phyloP scores from a whole-genome alignment of 2,113 vertebrate species.

The Melanerpes aurifrons region DNA sequence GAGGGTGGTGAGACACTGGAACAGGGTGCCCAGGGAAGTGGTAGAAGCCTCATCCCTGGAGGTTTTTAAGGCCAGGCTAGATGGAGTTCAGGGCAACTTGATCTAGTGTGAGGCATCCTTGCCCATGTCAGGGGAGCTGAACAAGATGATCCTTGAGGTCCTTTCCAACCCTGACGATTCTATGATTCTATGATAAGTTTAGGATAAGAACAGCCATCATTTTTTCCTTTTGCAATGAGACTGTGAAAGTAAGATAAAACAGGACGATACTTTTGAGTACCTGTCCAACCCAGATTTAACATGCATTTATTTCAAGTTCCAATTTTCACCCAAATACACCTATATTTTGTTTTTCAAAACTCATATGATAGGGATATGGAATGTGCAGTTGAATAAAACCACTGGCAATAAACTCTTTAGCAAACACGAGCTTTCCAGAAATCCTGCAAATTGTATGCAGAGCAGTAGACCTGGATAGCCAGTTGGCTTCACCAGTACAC shows the following conservation, averaged over 20 bases:
- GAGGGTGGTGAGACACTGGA: too few relatives aligned
- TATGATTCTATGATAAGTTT: background rate
- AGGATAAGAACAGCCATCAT: background rate
- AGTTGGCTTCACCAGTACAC: slow-evolving; percentile 23
- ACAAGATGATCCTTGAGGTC: too few relatives aligned
- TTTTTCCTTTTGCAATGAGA: background rate
- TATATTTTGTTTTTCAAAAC: background rate
- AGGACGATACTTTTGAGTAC: background rate
- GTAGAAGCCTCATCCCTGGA: too few relatives aligned
- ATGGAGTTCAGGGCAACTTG: too few relatives aligned
- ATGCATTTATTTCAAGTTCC: background rate
- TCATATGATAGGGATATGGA: background rate
- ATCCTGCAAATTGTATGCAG: background rate
- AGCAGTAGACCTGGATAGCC: background rate
- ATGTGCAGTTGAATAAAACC: background rate
- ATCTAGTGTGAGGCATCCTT: too few relatives aligned
- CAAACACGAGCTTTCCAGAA: background rate
- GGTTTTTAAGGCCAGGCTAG: too few relatives aligned
- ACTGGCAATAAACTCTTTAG: background rate
- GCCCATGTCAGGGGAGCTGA: too few relatives aligned
- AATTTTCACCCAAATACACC: background rate
- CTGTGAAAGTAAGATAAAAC: background rate
- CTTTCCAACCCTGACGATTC: too few relatives aligned
- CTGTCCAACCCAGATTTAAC: background rate
- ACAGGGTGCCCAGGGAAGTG: too few relatives aligned